A percentile compares a stretch with the other conserved stretches of the same genome.
Evolutionary conservation across 2,113 vertebrate species (phyloP).

Genomic region (Centrocercus urophasianus): DNA sequence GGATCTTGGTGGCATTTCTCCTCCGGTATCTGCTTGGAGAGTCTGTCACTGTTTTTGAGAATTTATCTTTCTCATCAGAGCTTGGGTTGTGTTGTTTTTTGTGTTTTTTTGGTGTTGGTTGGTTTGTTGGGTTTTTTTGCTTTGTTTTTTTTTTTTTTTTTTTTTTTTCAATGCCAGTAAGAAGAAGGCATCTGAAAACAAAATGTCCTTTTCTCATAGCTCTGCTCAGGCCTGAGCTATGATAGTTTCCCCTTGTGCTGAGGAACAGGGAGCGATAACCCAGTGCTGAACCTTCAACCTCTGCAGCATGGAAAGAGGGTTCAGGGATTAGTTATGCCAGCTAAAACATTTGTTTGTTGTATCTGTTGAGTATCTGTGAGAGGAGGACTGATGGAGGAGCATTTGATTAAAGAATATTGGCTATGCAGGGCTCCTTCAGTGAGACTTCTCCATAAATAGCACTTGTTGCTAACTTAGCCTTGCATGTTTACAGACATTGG

Average conservation of each 20-base stretch:
- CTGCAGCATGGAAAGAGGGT: not conserved
- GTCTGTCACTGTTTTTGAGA: conserved; percentile 62
- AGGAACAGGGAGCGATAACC: accelerated
- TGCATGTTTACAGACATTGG: conserved; percentile 14
- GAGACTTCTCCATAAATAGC: conserved; percentile 25
- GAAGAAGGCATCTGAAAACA: conserved; percentile 32
- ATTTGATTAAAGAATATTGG: not conserved
- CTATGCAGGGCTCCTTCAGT: not conserved
- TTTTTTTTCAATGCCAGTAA: not conserved
- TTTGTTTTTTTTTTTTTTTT: not conserved
- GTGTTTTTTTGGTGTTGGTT: not conserved
- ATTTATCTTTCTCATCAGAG: conserved; percentile 69
- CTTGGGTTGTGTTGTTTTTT: not conserved
- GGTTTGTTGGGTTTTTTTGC: not conserved
- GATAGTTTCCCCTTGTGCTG: not conserved
- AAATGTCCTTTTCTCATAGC: not conserved
- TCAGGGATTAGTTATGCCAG: not conserved
- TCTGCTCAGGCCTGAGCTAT: not conserved
- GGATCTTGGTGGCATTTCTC: conserved; percentile 43
- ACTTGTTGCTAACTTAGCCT: conserved; percentile 49
- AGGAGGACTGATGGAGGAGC: not conserved
- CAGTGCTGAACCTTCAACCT: too few relatives aligned
- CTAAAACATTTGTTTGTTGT: not conserved
- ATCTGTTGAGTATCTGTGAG: not conserved
- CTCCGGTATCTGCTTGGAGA: conserved; percentile 49